Conservation (phyloP, 2,113 vertebrate genomes). For the Varanus komodoensis region DNA sequence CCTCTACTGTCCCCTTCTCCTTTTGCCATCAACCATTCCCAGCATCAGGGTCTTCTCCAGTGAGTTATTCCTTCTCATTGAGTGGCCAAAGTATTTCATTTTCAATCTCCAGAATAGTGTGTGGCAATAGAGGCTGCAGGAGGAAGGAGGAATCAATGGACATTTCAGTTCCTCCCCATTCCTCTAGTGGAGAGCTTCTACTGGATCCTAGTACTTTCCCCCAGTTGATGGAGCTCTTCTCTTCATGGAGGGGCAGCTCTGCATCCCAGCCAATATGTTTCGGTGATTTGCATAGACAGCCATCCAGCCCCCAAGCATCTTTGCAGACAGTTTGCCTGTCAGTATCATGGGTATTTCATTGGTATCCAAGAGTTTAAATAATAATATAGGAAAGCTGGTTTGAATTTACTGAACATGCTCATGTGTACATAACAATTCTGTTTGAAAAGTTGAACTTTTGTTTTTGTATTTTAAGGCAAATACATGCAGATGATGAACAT, state of each 20-base stretch:
- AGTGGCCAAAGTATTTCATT: no score
- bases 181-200: background rate
- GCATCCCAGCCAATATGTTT: background rate
- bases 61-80: no score
- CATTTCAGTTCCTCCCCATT: background rate
- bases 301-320: background rate
- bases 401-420: background rate
- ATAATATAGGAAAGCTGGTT: background rate
- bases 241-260: no score
- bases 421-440: background rate
- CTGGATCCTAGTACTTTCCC: background rate
- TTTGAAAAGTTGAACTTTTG: conserved; percentile 50
- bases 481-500: conserved; percentile 99
- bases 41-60: no score
- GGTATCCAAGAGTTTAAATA: background rate
- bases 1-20: no score
- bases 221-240: no score
- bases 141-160: background rate
- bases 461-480: conserved; percentile 83
- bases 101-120: no score
- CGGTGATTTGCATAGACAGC: background rate
- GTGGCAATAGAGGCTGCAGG: background rate
- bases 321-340: background rate
- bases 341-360: background rate
- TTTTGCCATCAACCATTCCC: no score